Evolutionary conservation across 1,140 invertebrate genomes (phyloP).

Genomic region (Tetragnatha versicolor): DNA sequence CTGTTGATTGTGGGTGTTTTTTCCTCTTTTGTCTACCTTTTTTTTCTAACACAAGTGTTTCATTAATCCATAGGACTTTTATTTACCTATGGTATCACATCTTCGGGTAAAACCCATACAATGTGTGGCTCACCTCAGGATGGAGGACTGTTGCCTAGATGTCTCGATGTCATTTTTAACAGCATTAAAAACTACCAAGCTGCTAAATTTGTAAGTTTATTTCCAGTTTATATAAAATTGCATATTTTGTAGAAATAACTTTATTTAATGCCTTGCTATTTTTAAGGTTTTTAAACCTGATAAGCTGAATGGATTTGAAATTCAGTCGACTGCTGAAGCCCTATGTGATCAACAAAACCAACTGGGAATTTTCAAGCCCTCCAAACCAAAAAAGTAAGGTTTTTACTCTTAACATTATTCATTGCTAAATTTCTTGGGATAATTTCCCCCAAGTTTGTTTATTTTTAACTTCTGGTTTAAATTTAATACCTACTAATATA

Average conservation of each 20-base stretch:
- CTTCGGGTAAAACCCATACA: slow-evolving; percentile 94
- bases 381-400: slow-evolving; percentile 30
- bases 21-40: neutral
- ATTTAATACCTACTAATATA: neutral
- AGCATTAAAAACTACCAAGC: slow-evolving; percentile 73
- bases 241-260: neutral
- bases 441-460: neutral
- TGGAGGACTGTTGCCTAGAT: slow-evolving; percentile 85
- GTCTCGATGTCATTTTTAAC: slow-evolving; percentile 91
- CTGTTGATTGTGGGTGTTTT: neutral
- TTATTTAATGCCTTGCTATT: neutral
- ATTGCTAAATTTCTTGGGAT: neutral
- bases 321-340: slow-evolving; percentile 86
- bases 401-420: neutral
- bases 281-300: slow-evolving; percentile 88
- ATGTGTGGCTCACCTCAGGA: slow-evolving; percentile 83
- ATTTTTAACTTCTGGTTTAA: neutral
- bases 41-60: neutral
- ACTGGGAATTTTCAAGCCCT: slow-evolving; percentile 9
- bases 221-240: neutral
- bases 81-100: slow-evolving; percentile 96
- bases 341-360: slow-evolving; percentile 76
- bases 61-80: slow-evolving; percentile 69
- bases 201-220: slow-evolving; percentile 65
- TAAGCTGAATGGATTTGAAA: slow-evolving; percentile 90